Evolutionary conservation across 2,113 vertebrate species (phyloP), one percentile per base, ranked within the genome.

Genomic region (Macquaria ambigua): DNA sequence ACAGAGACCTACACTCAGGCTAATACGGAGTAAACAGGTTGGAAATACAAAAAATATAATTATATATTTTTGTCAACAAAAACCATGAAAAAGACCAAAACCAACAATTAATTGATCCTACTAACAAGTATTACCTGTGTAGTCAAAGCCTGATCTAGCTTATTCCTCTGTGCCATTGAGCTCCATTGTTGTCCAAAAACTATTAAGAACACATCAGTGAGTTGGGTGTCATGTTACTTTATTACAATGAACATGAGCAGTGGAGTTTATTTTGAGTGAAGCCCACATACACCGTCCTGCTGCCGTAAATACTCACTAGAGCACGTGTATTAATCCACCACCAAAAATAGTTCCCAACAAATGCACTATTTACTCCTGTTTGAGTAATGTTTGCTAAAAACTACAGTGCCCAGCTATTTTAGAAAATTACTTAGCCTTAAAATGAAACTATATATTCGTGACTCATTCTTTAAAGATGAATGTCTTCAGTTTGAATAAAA

Each of bases 261-360:
- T 52, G 50, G 68, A 21, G 84, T 43, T 74, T 74, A 59, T 77
- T 59, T 75, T 37, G 63, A 25, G 75, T 52, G 12, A 31, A 48
- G 20, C 11, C 34, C 23, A 18, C 28, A 23, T 14, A 46, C n/a
- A 3, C 25, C 15, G 8, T 31, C 37, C 53, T 7, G 28, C 52
- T 82, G 37, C 56, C 7, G 48, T 69, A 68, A 79, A 80, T 53
- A 71, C 37, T 48, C n/a, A 64, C 58, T 18, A 58, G 16, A n/a
- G 0, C 16, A 16, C 64, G 23, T 73, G 14, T 69, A 66, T 67
- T 77, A 67, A 83, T 89, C 39, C 4, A 16, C 39, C 25, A 34
- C 74, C 18, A 48, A 62, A 62, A 62, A 28, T 48, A 64, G 48
- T 43, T 75, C n/a, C 37, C 43, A 34, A 20, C 34, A 48, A 63